phyloP scores from a whole-genome alignment of 2,113 vertebrate species.

The Cebidichthys violaceus region DNA sequence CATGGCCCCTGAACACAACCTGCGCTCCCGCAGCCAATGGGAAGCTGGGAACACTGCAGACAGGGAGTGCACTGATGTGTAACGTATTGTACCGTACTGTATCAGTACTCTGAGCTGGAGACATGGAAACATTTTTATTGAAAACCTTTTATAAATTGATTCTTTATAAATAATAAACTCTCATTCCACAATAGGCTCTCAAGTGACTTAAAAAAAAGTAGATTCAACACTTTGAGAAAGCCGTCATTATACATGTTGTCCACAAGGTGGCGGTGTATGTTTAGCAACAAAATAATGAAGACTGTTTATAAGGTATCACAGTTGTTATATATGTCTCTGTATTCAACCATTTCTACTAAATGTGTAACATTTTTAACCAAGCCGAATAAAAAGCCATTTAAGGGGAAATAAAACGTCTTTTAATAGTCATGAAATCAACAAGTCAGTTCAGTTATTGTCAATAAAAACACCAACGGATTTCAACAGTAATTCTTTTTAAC shows the following conservation, averaged over 20 bases:
- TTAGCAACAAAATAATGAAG: background rate
- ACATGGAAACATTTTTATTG: background rate
- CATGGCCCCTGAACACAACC: slow-evolving; percentile 74
- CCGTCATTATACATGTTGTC: background rate
- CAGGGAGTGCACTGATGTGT: slow-evolving; percentile 67
- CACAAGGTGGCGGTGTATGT: slow-evolving; percentile 8
- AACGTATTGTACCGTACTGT: background rate
- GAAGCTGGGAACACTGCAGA: slow-evolving; percentile 51
- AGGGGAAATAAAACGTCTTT: slow-evolving; percentile 66
- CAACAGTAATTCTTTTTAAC: slow-evolving; percentile 37
- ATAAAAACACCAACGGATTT: slow-evolving; percentile 70
- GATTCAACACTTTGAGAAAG: background rate
- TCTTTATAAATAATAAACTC: background rate
- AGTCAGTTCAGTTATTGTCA: slow-evolving; percentile 46
- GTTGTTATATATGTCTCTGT: background rate
- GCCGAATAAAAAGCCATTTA: background rate
- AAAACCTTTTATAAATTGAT: background rate
- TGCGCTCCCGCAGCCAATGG: slow-evolving; percentile 64
- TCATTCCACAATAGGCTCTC: background rate
- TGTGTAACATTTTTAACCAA: background rate
- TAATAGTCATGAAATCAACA: slow-evolving; percentile 69
- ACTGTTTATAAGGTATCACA: background rate
- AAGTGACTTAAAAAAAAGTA: background rate
- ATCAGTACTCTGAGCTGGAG: background rate
- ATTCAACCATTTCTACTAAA: slow-evolving; percentile 23